phyloP scores from a whole-genome alignment of 2,888 invertebrate genomes.

The Hoplodrina blanda region DNA sequence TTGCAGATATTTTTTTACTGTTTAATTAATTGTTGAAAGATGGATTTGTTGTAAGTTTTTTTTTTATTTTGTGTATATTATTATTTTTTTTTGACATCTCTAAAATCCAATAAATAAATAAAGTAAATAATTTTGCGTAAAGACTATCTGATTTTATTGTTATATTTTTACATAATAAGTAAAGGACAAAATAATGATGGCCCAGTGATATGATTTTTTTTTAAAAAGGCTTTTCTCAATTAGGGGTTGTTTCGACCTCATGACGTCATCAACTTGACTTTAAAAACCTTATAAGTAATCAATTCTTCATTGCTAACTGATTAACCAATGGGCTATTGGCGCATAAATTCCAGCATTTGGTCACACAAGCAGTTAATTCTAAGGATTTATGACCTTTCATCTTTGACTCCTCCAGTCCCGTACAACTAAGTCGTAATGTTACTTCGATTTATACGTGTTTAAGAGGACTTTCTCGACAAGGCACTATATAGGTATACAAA shows the following conservation, averaged over 20 bases:
- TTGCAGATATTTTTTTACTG: neutral
- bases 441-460: slow-evolving; percentile 7
- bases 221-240: too few species aligned
- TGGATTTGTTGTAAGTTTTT: neutral
- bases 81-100: too few species aligned
- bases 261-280: neutral
- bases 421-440: slow-evolving; percentile 25
- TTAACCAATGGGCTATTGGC: too few species aligned
- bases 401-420: slow-evolving; percentile 11
- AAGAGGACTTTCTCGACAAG: slow-evolving; percentile 5
- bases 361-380: slow-evolving; percentile 1
- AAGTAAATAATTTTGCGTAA: too few species aligned
- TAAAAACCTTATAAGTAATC: neutral
- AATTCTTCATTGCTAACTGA: too few species aligned
- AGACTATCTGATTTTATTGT: too few species aligned
- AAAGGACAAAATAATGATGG: too few species aligned
- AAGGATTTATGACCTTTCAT: slow-evolving; percentile 31
- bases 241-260: neutral
- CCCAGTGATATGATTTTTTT: too few species aligned
- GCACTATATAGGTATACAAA: neutral
- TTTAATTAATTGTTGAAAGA: neutral
- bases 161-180: too few species aligned
- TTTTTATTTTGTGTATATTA: neutral
- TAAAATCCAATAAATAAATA: too few species aligned
- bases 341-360: slow-evolving; percentile 3